Evolutionary conservation across 2,888 invertebrate genomes (phyloP).

Genomic region (Aspidiotus rigidus): DNA sequence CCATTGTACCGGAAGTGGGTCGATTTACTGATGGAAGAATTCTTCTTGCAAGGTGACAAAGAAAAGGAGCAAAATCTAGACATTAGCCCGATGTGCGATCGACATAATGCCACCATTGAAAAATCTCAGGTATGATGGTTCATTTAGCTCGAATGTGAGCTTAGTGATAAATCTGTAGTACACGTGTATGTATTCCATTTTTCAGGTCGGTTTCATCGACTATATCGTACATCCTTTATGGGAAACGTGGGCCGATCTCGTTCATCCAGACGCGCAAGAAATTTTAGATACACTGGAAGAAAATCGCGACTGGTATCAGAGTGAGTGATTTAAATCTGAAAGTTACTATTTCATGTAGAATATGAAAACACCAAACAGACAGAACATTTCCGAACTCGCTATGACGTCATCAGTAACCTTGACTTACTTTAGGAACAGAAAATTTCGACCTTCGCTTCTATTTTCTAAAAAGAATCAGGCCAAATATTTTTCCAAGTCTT

Average conservation of each 20-base stretch:
- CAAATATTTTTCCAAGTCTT: no score
- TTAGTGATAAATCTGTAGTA: not conserved
- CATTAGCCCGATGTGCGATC: conserved; percentile 98
- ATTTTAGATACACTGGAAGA: conserved; percentile 96
- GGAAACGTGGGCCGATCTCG: conserved; percentile 98
- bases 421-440: no score
- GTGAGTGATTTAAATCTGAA: conserved; percentile 42
- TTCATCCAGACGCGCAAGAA: conserved; percentile 97
- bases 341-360: no score
- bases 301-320: conserved; percentile 94
- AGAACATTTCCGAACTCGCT: no score
- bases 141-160: not conserved
- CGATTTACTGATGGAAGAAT: conserved; percentile 91
- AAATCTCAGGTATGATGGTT: conserved; percentile 76
- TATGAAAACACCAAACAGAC: no score
- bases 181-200: conserved; percentile 14
- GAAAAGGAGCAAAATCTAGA: conserved; percentile 93
- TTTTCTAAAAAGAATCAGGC: no score
- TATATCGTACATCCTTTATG: conserved; percentile 99
- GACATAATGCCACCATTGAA: conserved; percentile 92
- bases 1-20: conserved; percentile 91
- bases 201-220: conserved; percentile 92
- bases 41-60: conserved; percentile 95
- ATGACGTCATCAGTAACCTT: no score
- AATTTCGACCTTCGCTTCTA: no score